phyloP scores from a whole-genome alignment of 2,113 vertebrate genomes.

The Tringa solitaria region DNA sequence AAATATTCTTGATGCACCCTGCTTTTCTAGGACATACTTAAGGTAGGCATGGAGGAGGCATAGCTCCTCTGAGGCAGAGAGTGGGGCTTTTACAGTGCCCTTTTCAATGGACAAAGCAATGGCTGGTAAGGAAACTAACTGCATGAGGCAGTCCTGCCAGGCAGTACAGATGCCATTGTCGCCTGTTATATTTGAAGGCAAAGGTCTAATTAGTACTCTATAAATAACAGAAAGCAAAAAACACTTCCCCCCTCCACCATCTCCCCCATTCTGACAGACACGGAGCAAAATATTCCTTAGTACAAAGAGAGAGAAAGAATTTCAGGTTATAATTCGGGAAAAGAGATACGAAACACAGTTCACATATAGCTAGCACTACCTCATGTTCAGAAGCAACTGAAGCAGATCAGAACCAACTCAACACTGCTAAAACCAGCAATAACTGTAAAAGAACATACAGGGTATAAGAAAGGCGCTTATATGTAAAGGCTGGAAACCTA shows the following conservation, averaged over 20 bases:
- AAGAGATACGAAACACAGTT: neutral
- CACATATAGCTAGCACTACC: neutral
- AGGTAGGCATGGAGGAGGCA: neutral
- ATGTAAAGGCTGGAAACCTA: neutral
- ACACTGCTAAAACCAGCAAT: neutral
- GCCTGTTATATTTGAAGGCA: neutral
- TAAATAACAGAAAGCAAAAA: neutral
- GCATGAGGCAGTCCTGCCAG: neutral
- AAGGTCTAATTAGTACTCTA: neutral
- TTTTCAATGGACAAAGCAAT: neutral
- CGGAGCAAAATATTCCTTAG: neutral
- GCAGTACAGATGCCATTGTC: neutral
- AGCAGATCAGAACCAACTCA: neutral
- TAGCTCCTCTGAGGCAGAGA: neutral
- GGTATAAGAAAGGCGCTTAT: neutral
- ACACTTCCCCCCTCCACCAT: rapidly evolving
- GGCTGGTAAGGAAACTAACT: neutral
- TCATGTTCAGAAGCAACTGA: neutral
- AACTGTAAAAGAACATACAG: neutral
- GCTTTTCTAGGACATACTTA: neutral
- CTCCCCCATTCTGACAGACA: neutral
- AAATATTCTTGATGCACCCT: neutral
- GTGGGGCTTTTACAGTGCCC: rapidly evolving
- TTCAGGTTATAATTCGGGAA: neutral
- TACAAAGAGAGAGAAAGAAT: neutral